A percentile compares a stretch with the other conserved stretches of the same genome.
These are phyloP conservation scores for Hypomesus transpacificus DNA, from an alignment of 2,113 vertebrate genomes.

Conservation along the genomic window DNA sequence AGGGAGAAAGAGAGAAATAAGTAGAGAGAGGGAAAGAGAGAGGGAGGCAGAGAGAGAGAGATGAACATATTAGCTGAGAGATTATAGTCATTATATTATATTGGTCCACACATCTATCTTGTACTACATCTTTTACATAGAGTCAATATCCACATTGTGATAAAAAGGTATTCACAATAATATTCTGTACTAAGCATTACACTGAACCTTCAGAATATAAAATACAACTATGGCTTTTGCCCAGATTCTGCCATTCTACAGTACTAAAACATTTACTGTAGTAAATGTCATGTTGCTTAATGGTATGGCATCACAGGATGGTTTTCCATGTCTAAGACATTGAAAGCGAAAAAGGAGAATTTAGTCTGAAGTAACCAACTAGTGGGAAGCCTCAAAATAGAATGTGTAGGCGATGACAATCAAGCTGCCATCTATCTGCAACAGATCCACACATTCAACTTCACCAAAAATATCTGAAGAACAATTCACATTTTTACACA, in stretches of 20 bases:
- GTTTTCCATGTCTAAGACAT: constrained; percentile 2
- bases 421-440: constrained; percentile 37
- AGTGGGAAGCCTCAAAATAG: constrained; percentile 38
- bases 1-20: too few relatives aligned
- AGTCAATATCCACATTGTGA: neutral
- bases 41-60: too few relatives aligned
- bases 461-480: neutral
- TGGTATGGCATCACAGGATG: neutral
- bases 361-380: constrained; percentile 13
- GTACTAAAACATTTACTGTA: neutral
- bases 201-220: neutral
- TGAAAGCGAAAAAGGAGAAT: neutral
- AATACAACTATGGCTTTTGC: neutral
- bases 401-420: constrained; percentile 40
- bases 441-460: constrained; percentile 6
- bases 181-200: neutral
- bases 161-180: neutral
- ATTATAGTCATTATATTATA: too few relatives aligned
- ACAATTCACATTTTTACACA: neutral
- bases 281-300: neutral
- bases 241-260: neutral
- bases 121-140: too few relatives aligned
- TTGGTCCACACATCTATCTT: too few relatives aligned
- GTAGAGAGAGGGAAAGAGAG: too few relatives aligned
- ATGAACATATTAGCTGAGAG: too few relatives aligned